These are phyloP conservation scores for Nesogale talazaci DNA, from an alignment of 2,113 vertebrate genomes.

Conservation along the genomic window DNA sequence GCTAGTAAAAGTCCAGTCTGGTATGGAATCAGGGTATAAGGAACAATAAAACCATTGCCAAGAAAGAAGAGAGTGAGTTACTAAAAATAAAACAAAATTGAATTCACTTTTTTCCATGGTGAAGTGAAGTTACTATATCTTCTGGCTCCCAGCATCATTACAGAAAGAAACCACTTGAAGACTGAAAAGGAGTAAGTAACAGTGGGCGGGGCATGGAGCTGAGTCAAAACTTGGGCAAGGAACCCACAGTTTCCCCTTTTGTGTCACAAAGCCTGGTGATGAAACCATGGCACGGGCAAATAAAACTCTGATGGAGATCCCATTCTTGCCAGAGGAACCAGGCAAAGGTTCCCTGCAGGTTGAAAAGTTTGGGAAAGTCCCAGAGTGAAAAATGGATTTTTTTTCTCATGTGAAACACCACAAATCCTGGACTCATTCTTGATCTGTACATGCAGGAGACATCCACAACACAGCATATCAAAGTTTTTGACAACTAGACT, in stretches of 20 bases:
- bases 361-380: neutral
- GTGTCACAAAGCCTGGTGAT: neutral
- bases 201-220: neutral
- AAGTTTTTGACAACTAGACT: constrained; percentile 30
- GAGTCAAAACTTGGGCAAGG: neutral
- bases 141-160: constrained; percentile 1
- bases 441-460: neutral
- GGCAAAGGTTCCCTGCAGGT: neutral
- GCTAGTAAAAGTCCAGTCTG: neutral
- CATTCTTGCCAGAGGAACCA: neutral
- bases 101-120: neutral
- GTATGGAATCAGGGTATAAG: neutral
- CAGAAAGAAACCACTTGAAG: constrained; percentile 19
- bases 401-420: neutral
- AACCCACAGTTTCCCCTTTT: neutral
- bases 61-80: neutral
- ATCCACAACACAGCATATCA: neutral
- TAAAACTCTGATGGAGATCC: constrained; percentile 6
- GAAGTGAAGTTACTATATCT: neutral
- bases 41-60: neutral
- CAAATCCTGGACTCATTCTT: neutral
- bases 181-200: neutral
- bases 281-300: neutral
- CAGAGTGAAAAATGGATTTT: neutral
- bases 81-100: neutral